These are phyloP conservation scores for Brachionus angularis DNA, from an alignment of 1,140 invertebrate genomes.

Conservation along the genomic window DNA sequence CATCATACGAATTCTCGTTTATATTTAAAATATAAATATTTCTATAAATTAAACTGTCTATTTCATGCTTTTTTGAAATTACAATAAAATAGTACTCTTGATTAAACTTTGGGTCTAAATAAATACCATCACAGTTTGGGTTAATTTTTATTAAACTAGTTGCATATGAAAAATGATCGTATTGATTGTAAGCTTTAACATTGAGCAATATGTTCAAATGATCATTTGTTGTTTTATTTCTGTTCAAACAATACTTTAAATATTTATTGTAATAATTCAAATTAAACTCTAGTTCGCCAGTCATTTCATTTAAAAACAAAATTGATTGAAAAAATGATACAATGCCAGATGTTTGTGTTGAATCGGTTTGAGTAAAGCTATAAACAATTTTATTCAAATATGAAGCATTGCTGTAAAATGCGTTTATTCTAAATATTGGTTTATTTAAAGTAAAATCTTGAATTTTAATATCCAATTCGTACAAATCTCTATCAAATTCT, in stretches of 20 bases:
- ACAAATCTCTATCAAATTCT: not conserved
- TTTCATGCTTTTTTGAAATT: not conserved
- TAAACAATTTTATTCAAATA: no score
- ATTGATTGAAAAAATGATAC: conserved; percentile 4
- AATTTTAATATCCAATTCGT: not conserved
- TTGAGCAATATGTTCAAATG: not conserved
- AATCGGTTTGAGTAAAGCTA: conserved; percentile 10
- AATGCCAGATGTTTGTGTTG: no score
- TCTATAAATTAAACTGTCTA: not conserved
- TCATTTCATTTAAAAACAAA: not conserved
- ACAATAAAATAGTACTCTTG: not conserved
- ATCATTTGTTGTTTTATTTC: not conserved
- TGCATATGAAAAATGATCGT: not conserved
- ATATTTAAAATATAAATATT: no score
- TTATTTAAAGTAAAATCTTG: conserved; percentile 1
- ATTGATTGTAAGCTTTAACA: not conserved
- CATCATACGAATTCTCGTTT: no score
- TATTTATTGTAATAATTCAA: not conserved
- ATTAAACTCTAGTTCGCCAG: not conserved
- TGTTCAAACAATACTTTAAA: not conserved
- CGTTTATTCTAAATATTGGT: not conserved
- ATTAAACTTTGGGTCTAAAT: conserved; percentile 1
- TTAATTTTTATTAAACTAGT: not conserved
- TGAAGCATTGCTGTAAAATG: no score
- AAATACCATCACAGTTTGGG: not conserved